These are phyloP conservation scores for Xestobium rufovillosum DNA, from an alignment of 2,888 invertebrate species.

Conservation along the genomic window DNA sequence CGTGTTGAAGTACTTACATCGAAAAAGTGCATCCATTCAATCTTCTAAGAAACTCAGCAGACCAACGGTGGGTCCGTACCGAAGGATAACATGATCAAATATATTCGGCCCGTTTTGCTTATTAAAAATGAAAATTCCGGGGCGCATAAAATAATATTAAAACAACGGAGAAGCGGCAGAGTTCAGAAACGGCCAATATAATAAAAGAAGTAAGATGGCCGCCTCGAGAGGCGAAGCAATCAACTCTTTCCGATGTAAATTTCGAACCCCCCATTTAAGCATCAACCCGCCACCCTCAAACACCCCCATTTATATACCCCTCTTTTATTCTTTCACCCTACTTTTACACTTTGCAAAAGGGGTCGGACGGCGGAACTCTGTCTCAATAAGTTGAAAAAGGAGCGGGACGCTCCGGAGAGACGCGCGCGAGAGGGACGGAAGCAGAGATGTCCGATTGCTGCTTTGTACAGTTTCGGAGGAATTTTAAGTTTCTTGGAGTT, in stretches of 20 bases:
- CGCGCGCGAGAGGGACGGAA: conserved; percentile 18
- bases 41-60: too few species aligned
- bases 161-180: neutral
- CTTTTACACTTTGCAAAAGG: conserved; percentile 41
- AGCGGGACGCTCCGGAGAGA: conserved; percentile 19
- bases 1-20: too few species aligned
- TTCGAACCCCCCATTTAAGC: conserved; percentile 37
- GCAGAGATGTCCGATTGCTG: conserved; percentile 20
- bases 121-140: neutral
- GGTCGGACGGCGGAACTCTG: conserved; percentile 25
- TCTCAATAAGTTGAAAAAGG: conserved; percentile 23
- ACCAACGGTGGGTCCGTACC: too few species aligned
- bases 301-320: conserved; percentile 39
- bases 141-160: neutral
- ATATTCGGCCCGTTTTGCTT: too few species aligned
- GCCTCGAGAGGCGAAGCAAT: conserved; percentile 40
- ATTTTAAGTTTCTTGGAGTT: conserved; percentile 31
- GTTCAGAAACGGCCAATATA: conserved; percentile 36
- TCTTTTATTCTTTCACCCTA: conserved; percentile 44
- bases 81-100: too few species aligned
- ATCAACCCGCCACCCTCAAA: conserved; percentile 34
- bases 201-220: conserved; percentile 42
- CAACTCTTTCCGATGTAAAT: conserved; percentile 44
- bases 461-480: conserved; percentile 29
- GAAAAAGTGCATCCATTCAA: too few species aligned